Evolutionary conservation across 2,797 vertebrate species (phyloP).

Genomic region (Aselliscus stoliczkanus): DNA sequence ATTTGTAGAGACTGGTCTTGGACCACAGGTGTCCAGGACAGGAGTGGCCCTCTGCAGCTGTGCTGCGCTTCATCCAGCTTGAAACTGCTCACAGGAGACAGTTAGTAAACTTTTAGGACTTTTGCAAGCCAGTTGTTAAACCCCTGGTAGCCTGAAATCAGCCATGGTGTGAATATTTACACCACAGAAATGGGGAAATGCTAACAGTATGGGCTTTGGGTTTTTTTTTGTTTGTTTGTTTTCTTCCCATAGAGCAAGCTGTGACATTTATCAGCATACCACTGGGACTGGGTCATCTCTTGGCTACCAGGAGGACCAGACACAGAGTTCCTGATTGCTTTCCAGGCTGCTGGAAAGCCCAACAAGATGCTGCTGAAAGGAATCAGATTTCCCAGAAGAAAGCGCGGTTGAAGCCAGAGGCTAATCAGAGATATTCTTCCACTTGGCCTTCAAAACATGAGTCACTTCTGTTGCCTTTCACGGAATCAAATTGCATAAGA

Average conservation of each 20-base stretch:
- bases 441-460: conserved; percentile 90
- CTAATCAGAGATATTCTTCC: conserved; percentile 88
- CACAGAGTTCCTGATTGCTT: conserved; percentile 84
- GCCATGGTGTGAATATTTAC: not conserved
- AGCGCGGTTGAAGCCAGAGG: conserved; percentile 87
- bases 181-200: not conserved
- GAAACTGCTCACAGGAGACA: not conserved
- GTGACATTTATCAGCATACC: not conserved
- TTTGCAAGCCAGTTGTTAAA: not conserved
- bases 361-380: conserved; percentile 85
- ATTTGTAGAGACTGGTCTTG: conserved; percentile 65
- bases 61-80: not conserved
- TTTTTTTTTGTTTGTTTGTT: no score
- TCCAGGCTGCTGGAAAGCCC: conserved; percentile 87
- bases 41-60: conserved; percentile 50
- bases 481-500: conserved; percentile 81
- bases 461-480: conserved; percentile 91
- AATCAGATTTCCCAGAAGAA: conserved; percentile 89
- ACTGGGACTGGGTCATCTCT: conserved; percentile 50
- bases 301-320: conserved; percentile 58
- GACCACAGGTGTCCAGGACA: conserved; percentile 60
- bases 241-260: no score
- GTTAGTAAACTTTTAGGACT: not conserved
- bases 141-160: not conserved
- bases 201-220: not conserved